Evolutionary conservation across 2,888 invertebrate genomes (phyloP).

Genomic region (Cataglyphis rosenhaueri): DNA sequence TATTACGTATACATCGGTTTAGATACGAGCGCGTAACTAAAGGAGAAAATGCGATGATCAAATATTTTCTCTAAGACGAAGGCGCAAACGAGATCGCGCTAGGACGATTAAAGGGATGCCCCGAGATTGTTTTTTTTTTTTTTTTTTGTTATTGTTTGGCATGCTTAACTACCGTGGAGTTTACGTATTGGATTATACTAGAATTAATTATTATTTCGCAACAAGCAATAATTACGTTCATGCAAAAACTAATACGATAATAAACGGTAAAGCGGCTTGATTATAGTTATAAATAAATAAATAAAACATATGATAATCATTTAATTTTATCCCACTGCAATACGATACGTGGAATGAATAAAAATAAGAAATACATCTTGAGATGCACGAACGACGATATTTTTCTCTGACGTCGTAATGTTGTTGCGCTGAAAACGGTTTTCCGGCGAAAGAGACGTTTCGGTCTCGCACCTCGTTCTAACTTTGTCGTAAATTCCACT

Average conservation of each 20-base stretch:
- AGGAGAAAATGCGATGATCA: constrained; percentile 39
- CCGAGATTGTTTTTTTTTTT: constrained; percentile 36
- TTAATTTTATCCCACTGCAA: neutral
- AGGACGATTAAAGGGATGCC: constrained; percentile 48
- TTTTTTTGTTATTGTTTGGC: neutral
- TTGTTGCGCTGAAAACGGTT: constrained; percentile 37
- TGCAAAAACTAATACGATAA: neutral
- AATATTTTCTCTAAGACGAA: constrained; percentile 64
- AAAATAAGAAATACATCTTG: constrained; percentile 31
- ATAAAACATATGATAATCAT: neutral
- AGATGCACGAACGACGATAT: constrained; percentile 30
- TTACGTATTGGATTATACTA: constrained; percentile 8
- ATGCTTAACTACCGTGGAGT: neutral
- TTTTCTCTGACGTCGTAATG: constrained; percentile 42
- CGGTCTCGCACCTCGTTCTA: constrained; percentile 47
- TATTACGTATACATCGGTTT: constrained; percentile 56
- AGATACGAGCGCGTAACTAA: constrained; percentile 37
- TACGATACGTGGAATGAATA: neutral
- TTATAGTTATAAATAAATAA: neutral
- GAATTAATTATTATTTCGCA: neutral
- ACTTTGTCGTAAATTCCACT: constrained; percentile 58
- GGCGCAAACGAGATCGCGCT: constrained; percentile 48
- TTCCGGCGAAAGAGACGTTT: constrained; percentile 41
- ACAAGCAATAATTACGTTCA: constrained; percentile 1
- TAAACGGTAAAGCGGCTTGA: neutral